Evolutionary conservation across 53 echinoderm and acorn worm species (phyloP), one percentile per base, ranked within the genome.

Genomic region (Zoroaster sp.): DNA sequence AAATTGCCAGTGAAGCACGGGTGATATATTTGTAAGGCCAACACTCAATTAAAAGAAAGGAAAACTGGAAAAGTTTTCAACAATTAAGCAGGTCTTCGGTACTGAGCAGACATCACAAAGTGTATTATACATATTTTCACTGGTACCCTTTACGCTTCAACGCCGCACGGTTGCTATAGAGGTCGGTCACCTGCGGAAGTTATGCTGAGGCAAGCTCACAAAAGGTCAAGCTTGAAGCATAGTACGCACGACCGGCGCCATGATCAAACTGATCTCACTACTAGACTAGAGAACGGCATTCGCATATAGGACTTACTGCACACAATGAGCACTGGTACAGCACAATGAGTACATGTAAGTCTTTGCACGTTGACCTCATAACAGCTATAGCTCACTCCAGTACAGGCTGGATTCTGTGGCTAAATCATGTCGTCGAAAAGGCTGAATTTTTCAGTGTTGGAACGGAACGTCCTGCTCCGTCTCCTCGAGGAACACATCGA

Each of bases 401-500:
- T 7, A 66, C 65, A 42, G 21, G 5, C 4, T n/a, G 7, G 13
- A 71, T 33, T 30, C 34, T 35, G 35, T 34, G 12, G 69, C 38
- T 38, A 7, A 38, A 41, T 2, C 0, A 74, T 74, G 74, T 39
- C 44, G 17, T 39, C 69, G 4, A 83, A 71, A 35, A 44, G 85
- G 37, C 37, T 85, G 17, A 69, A 85, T 40, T 85, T 85, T 21
- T 85, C 85, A 8, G 49, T 85, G 33, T 6, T 70, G 35, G 85
- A 85, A 28, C 18, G 85, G 5, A 40, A 85, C 51, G 3, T 85
- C 33, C 34, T 85, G 7, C 38, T 85, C 4, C 85, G 72, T 35
- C 71, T 85, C 21, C 69, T 85, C 71, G 85, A 85, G 37, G 71
- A 70, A 9, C 33, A 85, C 85, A 85, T 85, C 46, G 85, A 85